A percentile compares a stretch with the other conserved stretches of the same genome.
Conservation (phyloP, 2,113 vertebrate genomes). For the Petrocephalus microphthalmus region DNA sequence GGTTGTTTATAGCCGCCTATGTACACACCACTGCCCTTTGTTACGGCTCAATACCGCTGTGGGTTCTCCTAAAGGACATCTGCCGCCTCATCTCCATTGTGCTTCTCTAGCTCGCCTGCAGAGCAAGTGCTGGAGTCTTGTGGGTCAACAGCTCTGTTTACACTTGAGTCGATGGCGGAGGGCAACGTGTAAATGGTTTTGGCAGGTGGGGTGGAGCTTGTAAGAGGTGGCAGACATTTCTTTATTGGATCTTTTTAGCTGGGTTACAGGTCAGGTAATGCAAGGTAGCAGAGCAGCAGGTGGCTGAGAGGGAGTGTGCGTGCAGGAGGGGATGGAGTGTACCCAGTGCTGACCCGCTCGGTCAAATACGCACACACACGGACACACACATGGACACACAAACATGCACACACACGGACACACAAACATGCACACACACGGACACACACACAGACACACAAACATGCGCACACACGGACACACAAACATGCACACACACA, state of each 20-base stretch:
- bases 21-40: background rate
- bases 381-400: background rate
- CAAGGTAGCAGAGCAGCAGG: conserved; percentile 35
- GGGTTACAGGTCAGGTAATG: conserved; percentile 49
- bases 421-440: too few species aligned
- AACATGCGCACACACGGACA: background rate
- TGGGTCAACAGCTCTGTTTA: background rate
- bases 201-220: background rate
- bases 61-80: background rate
- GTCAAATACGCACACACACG: background rate
- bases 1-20: background rate
- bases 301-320: conserved; percentile 37
- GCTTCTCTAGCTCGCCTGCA: background rate
- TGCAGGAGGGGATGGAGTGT: conserved; percentile 41
- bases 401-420: too few species aligned
- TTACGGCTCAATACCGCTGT: background rate
- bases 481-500: too few species aligned
- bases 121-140: background rate
- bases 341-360: conserved; percentile 24
- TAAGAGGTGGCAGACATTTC: conserved; percentile 7
- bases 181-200: background rate
- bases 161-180: background rate
- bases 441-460: background rate
- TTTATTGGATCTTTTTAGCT: conserved; percentile 19
- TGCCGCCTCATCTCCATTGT: background rate